Percentiles rank a stretch among this genome's conserved stretches.
Evolutionary conservation across 2,888 invertebrate species (phyloP).

Genomic region (Meandrusa payeni): DNA sequence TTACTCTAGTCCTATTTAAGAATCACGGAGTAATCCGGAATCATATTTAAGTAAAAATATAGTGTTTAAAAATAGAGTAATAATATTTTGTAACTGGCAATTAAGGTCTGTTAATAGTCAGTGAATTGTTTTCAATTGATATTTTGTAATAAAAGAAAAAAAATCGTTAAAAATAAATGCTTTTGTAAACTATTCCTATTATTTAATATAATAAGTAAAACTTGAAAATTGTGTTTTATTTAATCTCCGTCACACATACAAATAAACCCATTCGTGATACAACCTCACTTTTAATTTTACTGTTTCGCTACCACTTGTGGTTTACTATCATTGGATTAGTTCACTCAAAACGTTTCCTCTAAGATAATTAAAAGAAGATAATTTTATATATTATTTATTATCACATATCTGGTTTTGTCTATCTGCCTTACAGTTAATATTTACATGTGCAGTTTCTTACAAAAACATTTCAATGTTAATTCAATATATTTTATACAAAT

Average conservation of each 20-base stretch:
- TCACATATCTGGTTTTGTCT: slow-evolving; percentile 10
- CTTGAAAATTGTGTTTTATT: slow-evolving; percentile 28
- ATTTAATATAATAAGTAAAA: slow-evolving; percentile 75
- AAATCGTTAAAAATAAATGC: slow-evolving; percentile 54
- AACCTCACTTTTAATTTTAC: too few species aligned
- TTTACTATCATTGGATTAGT: too few species aligned
- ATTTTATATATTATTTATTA: slow-evolving; percentile 14
- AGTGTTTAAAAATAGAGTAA: slow-evolving; percentile 26
- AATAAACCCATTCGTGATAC: too few species aligned
- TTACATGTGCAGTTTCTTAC: slow-evolving; percentile 14
- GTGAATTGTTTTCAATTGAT: slow-evolving; percentile 40
- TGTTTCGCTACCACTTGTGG: too few species aligned
- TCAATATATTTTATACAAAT: too few species aligned
- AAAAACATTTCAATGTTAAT: too few species aligned
- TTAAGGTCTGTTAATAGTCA: slow-evolving; percentile 28
- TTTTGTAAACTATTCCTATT: slow-evolving; percentile 75
- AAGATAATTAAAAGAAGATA: too few species aligned
- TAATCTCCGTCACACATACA: too few species aligned
- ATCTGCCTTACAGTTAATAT: slow-evolving; percentile 12
- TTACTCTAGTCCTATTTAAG: slow-evolving; percentile 55
- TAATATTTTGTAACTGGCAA: slow-evolving; percentile 21
- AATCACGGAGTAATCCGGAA: slow-evolving; percentile 31
- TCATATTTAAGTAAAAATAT: slow-evolving; percentile 28
- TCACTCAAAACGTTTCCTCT: too few species aligned
- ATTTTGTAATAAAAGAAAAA: slow-evolving; percentile 48